Conservation (phyloP, 2,113 vertebrate species). For the Sebastes schlegelii region DNA sequence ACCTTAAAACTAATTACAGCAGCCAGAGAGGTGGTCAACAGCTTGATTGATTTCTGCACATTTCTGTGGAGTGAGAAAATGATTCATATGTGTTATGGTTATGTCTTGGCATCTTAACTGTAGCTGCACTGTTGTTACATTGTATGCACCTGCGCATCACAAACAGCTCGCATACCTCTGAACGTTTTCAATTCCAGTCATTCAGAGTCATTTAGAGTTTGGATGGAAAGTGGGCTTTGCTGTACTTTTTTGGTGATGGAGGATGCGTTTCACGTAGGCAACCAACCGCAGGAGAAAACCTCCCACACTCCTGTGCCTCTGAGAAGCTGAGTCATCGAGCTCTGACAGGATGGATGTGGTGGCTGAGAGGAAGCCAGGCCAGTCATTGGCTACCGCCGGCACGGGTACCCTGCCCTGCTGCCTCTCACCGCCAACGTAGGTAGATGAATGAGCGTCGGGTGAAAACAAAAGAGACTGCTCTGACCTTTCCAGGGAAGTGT, state of each 20-base stretch:
- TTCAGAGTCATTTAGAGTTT: conserved; percentile 50
- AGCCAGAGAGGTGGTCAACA: background rate
- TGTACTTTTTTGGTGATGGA: conserved; percentile 48
- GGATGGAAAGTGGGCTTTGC: conserved; percentile 42
- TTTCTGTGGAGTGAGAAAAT: background rate
- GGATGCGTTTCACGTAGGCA: conserved; percentile 74
- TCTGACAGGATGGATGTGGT: conserved; percentile 69
- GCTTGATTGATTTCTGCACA: conserved; percentile 15
- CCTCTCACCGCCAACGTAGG: conserved; percentile 58
- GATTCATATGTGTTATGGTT: background rate
- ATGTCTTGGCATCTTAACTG: background rate
- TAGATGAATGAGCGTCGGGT: conserved; percentile 54
- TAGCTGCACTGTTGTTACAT: background rate
- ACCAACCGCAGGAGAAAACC: conserved; percentile 66
- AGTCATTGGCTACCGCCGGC: conserved; percentile 44
- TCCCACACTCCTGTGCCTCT: conserved; percentile 72
- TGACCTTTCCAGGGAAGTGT: conserved; percentile 41
- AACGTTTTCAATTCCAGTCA: conserved; percentile 46
- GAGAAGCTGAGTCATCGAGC: conserved; percentile 78
- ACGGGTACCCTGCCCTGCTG: conserved; percentile 34
- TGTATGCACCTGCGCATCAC: conserved; percentile 26
- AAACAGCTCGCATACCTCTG: conserved; percentile 13
- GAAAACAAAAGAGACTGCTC: conserved; percentile 30
- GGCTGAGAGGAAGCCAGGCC: conserved; percentile 47
- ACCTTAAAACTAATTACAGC: conserved; percentile 42